These are phyloP conservation scores for Pollicipes pollicipes DNA, from an alignment of 1,140 invertebrate genomes.

Conservation along the genomic window DNA sequence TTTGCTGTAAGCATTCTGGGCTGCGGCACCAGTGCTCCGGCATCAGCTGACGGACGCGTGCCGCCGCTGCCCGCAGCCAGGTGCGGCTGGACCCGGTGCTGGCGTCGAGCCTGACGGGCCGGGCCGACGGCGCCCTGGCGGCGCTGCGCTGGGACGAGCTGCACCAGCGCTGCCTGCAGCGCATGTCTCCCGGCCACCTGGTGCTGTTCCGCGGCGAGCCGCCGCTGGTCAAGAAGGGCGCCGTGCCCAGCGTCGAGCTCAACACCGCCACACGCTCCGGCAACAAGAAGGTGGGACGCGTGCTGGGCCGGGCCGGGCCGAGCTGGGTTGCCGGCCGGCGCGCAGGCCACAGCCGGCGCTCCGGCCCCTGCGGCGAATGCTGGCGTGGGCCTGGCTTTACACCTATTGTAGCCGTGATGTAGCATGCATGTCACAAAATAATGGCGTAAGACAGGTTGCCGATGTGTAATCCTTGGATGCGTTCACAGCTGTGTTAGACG, in stretches of 20 bases:
- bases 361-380: too few relatives aligned
- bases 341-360: not conserved
- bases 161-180: constrained; percentile 42
- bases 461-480: too few relatives aligned
- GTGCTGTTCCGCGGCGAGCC: constrained; percentile 39
- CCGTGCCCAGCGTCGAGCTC: constrained; percentile 60
- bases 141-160: constrained; percentile 48
- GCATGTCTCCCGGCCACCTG: constrained; percentile 58
- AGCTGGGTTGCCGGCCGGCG: too few relatives aligned
- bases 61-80: constrained; percentile 28
- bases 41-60: too few relatives aligned
- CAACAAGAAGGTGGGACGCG: constrained; percentile 60
- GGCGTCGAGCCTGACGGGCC: constrained; percentile 24
- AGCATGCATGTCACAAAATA: too few relatives aligned
- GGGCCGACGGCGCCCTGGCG: constrained; percentile 22
- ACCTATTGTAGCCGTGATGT: too few relatives aligned
- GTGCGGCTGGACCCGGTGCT: constrained; percentile 37
- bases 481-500: too few relatives aligned
- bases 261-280: constrained; percentile 52
- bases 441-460: too few relatives aligned
- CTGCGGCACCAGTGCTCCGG: too few relatives aligned
- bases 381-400: too few relatives aligned
- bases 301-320: too few relatives aligned
- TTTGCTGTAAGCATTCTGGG: too few relatives aligned
- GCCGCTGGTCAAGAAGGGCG: constrained; percentile 44